Evolutionary conservation across 2,113 vertebrate genomes (phyloP).

Genomic region (Xiphophorus maculatus): DNA sequence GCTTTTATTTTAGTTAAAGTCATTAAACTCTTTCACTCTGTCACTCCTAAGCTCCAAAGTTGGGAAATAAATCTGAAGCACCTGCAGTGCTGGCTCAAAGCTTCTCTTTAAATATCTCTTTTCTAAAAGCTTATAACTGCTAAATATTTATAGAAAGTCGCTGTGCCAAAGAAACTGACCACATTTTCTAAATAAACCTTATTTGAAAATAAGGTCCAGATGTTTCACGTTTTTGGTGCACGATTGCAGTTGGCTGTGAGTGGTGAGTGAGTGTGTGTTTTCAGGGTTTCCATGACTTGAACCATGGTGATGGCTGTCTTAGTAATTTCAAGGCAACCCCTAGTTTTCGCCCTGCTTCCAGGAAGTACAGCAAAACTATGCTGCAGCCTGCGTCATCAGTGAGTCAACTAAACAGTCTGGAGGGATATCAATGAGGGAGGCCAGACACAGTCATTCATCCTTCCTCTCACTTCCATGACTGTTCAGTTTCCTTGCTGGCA

Average conservation of each 20-base stretch:
- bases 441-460: constrained; percentile 67
- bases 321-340: constrained; percentile 69
- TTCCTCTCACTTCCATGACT: constrained; percentile 58
- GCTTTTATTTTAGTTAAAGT: background rate
- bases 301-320: constrained; percentile 53
- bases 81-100: constrained; percentile 57
- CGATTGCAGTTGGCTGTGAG: constrained; percentile 30
- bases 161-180: constrained; percentile 72
- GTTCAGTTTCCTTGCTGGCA: constrained; percentile 56
- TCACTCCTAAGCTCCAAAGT: constrained; percentile 11
- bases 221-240: constrained; percentile 52
- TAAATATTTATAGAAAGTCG: constrained; percentile 74
- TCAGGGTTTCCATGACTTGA: constrained; percentile 73
- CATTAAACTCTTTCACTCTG: constrained; percentile 4
- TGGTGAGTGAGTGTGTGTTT: constrained; percentile 60
- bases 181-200: constrained; percentile 72
- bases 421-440: constrained; percentile 68
- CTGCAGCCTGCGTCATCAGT: constrained; percentile 70
- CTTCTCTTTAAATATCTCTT: constrained; percentile 51
- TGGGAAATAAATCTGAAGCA: constrained; percentile 45
- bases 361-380: constrained; percentile 71
- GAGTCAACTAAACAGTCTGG: constrained; percentile 74
- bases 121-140: constrained; percentile 51
- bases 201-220: constrained; percentile 69
- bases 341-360: constrained; percentile 52